Percentiles rank a stretch among this genome's conserved stretches.
These are phyloP conservation scores for Octodon degus DNA, from an alignment of 2,113 vertebrate species.

Conservation along the genomic window DNA sequence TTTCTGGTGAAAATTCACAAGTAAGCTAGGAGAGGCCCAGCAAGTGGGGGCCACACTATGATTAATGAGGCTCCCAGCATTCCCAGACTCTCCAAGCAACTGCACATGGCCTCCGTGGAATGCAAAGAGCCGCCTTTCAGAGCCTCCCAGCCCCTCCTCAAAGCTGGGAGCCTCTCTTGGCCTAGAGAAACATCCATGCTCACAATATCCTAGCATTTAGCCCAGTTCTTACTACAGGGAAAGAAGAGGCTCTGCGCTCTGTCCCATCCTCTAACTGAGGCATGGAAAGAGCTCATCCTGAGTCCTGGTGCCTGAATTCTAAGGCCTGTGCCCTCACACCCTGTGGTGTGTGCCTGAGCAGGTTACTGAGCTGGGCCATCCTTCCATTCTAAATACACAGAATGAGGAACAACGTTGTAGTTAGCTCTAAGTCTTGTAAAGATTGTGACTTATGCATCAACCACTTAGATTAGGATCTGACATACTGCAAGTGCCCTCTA, in stretches of 20 bases:
- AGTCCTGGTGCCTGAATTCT: neutral
- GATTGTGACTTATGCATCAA: neutral
- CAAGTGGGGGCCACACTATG: neutral
- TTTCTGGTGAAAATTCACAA: neutral
- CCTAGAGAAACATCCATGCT: neutral
- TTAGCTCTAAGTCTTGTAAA: neutral
- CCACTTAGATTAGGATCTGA: neutral
- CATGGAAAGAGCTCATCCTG: neutral
- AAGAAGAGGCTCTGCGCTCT: neutral
- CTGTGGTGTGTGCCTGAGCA: neutral
- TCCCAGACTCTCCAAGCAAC: conserved; percentile 86
- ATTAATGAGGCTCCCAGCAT: conserved; percentile 85
- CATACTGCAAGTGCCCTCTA: neutral
- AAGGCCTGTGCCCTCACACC: neutral
- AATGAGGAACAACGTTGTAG: neutral
- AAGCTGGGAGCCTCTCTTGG: neutral
- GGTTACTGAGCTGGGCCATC: too few species aligned
- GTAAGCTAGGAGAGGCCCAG: neutral
- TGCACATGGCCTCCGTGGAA: conserved; percentile 79
- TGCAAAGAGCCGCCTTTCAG: conserved; percentile 57
- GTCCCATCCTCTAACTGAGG: neutral
- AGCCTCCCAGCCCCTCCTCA: rapidly evolving
- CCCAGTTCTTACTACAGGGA: neutral
- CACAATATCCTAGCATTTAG: neutral
- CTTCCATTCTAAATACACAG: neutral